Conservation (phyloP, 1,140 invertebrate genomes). For the Phocides pigmalion region DNA sequence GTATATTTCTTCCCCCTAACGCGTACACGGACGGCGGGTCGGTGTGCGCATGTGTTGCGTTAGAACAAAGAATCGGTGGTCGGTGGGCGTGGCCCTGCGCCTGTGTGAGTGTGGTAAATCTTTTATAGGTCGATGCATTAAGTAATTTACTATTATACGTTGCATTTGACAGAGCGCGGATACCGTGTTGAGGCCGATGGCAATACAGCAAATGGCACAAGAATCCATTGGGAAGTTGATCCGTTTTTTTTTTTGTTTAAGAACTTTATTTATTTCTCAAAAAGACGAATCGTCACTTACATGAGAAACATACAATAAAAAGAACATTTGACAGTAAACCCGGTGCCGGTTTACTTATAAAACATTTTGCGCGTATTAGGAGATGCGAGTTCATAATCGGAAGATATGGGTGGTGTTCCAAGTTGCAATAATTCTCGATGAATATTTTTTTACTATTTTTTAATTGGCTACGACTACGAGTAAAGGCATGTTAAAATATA, state of each 20-base stretch:
- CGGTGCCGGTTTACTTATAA: too few relatives aligned
- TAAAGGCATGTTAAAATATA: too few relatives aligned
- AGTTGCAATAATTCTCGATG: too few relatives aligned
- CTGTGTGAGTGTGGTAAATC: slow-evolving; percentile 73
- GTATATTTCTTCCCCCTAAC: slow-evolving; percentile 60
- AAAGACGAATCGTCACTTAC: too few relatives aligned
- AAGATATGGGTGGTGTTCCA: too few relatives aligned
- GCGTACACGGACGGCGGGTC: slow-evolving; percentile 41
- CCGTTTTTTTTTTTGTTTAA: not conserved
- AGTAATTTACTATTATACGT: slow-evolving; percentile 79
- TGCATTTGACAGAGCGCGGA: slow-evolving; percentile 65
- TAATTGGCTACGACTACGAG: too few relatives aligned
- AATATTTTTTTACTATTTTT: too few relatives aligned
- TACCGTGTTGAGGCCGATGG: slow-evolving; percentile 23
- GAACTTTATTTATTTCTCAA: not conserved
- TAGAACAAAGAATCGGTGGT: slow-evolving; percentile 61
- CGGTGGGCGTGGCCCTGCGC: slow-evolving; percentile 52
- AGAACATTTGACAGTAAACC: too few relatives aligned
- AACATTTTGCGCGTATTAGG: too few relatives aligned
- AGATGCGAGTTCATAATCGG: too few relatives aligned
- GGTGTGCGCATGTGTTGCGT: slow-evolving; percentile 64
- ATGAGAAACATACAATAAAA: too few relatives aligned
- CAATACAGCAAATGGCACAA: slow-evolving; percentile 6
- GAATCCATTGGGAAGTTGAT: not conserved
- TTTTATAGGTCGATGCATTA: slow-evolving; percentile 81